Base-by-base conservation (phyloP, 1,140 invertebrate genomes). In the Vanessa tameamea region DNA sequence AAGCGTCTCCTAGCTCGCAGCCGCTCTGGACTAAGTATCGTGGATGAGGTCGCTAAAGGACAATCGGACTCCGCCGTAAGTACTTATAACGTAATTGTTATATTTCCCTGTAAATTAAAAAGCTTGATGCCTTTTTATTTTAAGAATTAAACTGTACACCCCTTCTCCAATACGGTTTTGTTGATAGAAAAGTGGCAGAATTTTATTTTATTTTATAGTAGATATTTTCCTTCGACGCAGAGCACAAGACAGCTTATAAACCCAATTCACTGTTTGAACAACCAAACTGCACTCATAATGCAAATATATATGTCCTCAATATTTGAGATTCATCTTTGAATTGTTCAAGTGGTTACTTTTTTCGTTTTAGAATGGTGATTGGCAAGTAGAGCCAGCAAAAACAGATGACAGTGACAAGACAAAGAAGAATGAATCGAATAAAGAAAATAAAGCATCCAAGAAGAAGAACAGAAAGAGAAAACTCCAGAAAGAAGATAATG, bases 1-100 rank as follows among this genome's bases (percentile, higher is more conserved):
- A 89, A 88, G 48, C 80, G 87, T 0, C 78, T 91, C 31, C 76
- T 91, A 14, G 87, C 88, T 0, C 83, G 82, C 61, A 81, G 73
- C 37, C 83, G 89, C 61, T 77, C 87, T 1, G 89, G 89, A 0
- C 23, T 83, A 9, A 87, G 82, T 76, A 87, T 91, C 53, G 77
- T 88, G 0, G 88, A 89, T 15, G 85, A 87, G 14, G 2, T 64
- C 26, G 51, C 15, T 15, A 23, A 15, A 43, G 37, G 37, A 26
- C 61, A 47, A n/a, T n/a, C 69, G 0, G 74, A 80, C 5, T 50
- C 76, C 1, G 74, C 76, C 15, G 82, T 83, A 51, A 78, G 80
- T 76, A 48, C 16, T 37, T 47, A 14, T 26, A 31, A 31, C 26
- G 2, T 31, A 31, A 31, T 31, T 31, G 6, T 6, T 31, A 31